Percentiles rank a stretch among this genome's conserved stretches.
These are phyloP conservation scores for Dynastes tityus DNA, from an alignment of 2,888 invertebrate genomes.

Conservation along the genomic window DNA sequence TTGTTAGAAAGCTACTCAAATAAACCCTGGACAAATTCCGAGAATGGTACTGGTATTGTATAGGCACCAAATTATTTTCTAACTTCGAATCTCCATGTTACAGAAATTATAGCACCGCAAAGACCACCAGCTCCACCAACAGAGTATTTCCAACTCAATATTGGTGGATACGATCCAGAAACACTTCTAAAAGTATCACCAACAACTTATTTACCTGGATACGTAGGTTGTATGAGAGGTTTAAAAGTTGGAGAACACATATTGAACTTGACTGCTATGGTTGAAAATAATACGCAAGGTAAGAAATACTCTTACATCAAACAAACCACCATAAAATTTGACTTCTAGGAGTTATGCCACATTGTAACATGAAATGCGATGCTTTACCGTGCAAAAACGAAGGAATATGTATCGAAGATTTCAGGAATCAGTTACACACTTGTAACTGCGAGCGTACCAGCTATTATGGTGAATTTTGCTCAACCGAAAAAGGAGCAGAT, in stretches of 20 bases:
- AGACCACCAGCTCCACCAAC: conserved; percentile 91
- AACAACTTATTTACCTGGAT: conserved; percentile 78
- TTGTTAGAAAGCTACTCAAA: conserved; percentile 85
- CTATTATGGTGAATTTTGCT: conserved; percentile 90
- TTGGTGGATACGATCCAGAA: conserved; percentile 88
- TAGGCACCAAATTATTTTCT: not conserved
- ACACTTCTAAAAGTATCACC: conserved; percentile 77
- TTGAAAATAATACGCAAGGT: conserved; percentile 77
- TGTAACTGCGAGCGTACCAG: conserved; percentile 93
- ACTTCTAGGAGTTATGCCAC: conserved; percentile 80
- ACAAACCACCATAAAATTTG: not conserved
- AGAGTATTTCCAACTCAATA: conserved; percentile 90
- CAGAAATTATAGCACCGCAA: conserved; percentile 90
- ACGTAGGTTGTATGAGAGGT: conserved; percentile 90
- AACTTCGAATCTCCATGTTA: not conserved
- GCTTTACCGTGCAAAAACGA: conserved; percentile 90
- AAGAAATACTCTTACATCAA: conserved; percentile 61
- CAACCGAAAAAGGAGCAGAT: conserved; percentile 91
- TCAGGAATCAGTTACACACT: conserved; percentile 86
- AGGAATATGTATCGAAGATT: conserved; percentile 91
- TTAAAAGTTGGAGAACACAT: conserved; percentile 87
- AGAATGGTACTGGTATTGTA: conserved; percentile 75
- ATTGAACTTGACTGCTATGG: conserved; percentile 84
- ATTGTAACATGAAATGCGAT: conserved; percentile 93
- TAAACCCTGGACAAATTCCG: conserved; percentile 90